Conservation (phyloP, 1,140 invertebrate genomes). For the Trialeurodes vaporariorum region DNA sequence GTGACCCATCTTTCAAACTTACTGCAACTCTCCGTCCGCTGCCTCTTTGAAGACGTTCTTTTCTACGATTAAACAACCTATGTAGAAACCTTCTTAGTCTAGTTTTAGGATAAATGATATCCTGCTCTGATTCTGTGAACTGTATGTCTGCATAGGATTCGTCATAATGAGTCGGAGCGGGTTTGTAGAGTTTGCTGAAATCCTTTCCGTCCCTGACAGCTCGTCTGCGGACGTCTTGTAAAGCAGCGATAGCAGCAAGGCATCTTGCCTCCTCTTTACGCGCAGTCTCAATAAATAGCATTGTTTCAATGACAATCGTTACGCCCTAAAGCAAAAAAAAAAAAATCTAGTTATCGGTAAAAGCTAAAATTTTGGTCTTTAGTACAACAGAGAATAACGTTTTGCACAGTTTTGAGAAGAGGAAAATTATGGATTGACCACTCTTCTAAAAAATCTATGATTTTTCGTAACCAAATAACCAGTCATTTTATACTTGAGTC, state of each 20-base stretch:
- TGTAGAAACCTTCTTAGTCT: background rate
- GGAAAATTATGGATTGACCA: too few species aligned
- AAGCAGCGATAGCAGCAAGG: background rate
- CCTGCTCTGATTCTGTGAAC: background rate
- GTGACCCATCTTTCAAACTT: too few species aligned
- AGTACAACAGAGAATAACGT: too few species aligned
- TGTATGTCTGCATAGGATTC: background rate
- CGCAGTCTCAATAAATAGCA: background rate
- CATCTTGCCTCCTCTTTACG: background rate
- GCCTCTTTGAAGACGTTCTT: background rate
- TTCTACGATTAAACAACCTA: background rate
- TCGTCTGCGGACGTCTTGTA: background rate
- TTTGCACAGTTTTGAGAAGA: too few species aligned
- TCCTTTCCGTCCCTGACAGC: background rate
- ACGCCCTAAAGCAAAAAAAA: too few species aligned
- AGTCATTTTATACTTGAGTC: too few species aligned
- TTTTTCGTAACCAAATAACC: too few species aligned
- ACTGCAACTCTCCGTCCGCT: background rate
- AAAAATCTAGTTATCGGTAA: too few species aligned
- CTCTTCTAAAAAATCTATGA: too few species aligned
- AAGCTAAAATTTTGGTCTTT: too few species aligned
- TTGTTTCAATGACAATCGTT: background rate
- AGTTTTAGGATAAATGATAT: background rate
- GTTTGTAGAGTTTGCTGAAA: too few species aligned
- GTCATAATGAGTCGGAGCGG: background rate